Conservation (phyloP, 2,888 invertebrate genomes). For the Phyllotreta striolata region DNA sequence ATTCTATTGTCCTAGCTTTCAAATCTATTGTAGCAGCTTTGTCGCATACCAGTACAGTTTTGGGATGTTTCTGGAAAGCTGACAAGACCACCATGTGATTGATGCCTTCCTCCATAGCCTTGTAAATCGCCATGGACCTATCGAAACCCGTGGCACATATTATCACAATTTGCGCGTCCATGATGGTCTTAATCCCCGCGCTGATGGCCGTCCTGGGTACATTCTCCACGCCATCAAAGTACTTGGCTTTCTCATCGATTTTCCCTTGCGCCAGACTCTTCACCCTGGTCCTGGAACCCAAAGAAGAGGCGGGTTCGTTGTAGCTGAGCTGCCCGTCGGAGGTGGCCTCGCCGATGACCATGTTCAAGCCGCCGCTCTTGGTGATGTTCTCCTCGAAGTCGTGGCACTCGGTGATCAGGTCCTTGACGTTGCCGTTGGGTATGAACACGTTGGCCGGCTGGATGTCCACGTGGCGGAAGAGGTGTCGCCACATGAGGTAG, state of each 20-base stretch:
- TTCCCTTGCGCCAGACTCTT: slow-evolving; percentile 96
- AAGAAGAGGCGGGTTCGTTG: slow-evolving; percentile 95
- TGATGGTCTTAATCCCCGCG: slow-evolving; percentile 95
- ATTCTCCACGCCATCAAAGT: slow-evolving; percentile 88
- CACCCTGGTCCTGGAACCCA: slow-evolving; percentile 89
- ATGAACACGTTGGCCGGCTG: slow-evolving; percentile 87
- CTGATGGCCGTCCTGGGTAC: slow-evolving; percentile 93
- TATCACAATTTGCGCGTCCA: slow-evolving; percentile 92
- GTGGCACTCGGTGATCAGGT: slow-evolving; percentile 82
- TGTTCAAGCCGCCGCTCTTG: slow-evolving; percentile 86
- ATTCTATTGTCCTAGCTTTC: slow-evolving; percentile 97
- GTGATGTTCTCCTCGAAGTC: slow-evolving; percentile 81
- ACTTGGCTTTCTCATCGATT: slow-evolving; percentile 91
- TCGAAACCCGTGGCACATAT: slow-evolving; percentile 95
- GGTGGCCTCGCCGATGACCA: slow-evolving; percentile 93
- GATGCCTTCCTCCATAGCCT: slow-evolving; percentile 97
- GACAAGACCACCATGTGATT: slow-evolving; percentile 99
- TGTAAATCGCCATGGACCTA: slow-evolving; percentile 95
- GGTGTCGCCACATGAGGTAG: slow-evolving; percentile 94
- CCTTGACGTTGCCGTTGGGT: slow-evolving; percentile 85
- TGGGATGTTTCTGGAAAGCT: slow-evolving; percentile 95
- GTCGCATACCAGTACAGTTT: slow-evolving; percentile 93
- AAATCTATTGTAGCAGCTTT: slow-evolving; percentile 97
- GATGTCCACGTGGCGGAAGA: slow-evolving; percentile 96
- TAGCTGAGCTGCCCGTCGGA: slow-evolving; percentile 98